Conservation (phyloP, 2,797 vertebrate genomes). For the Enteromius viviparus region DNA sequence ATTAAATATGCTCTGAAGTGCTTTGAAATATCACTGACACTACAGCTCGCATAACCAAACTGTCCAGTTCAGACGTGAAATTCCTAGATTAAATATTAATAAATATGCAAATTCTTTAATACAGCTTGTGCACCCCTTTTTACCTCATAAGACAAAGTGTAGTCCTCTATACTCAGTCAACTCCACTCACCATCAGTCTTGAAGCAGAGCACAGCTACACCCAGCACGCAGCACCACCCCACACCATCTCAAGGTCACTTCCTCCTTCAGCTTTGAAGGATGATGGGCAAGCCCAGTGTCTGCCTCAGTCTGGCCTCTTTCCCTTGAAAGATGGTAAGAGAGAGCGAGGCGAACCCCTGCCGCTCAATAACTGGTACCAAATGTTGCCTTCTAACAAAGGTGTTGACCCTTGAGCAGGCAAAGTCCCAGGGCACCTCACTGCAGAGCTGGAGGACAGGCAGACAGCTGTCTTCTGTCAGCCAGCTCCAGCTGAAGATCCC, state of each 20-base stretch:
- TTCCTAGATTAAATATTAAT: neutral
- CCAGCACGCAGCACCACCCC: slow-evolving; percentile 57
- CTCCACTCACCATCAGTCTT: slow-evolving; percentile 63
- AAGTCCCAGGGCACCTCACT: slow-evolving; percentile 74
- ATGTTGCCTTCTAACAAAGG: slow-evolving; percentile 76
- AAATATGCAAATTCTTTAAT: neutral
- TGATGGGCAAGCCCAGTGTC: slow-evolving; percentile 69
- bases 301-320: slow-evolving; percentile 60
- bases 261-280: slow-evolving; percentile 72
- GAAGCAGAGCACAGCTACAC: slow-evolving; percentile 59
- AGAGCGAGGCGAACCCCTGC: slow-evolving; percentile 65
- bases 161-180: slow-evolving; percentile 46
- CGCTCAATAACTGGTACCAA: slow-evolving; percentile 81
- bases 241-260: slow-evolving; percentile 73
- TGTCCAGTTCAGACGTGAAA: neutral
- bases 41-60: neutral
- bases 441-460: slow-evolving; percentile 72
- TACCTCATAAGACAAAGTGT: slow-evolving; percentile 40
- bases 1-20: neutral
- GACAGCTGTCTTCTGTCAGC: slow-evolving; percentile 82
- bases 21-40: neutral
- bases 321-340: slow-evolving; percentile 55
- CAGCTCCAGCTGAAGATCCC: slow-evolving; percentile 60
- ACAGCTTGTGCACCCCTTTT: neutral
- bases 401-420: slow-evolving; percentile 74